phyloP scores from a whole-genome alignment of 2,888 invertebrate species.

The Hypomecis atomaria region DNA sequence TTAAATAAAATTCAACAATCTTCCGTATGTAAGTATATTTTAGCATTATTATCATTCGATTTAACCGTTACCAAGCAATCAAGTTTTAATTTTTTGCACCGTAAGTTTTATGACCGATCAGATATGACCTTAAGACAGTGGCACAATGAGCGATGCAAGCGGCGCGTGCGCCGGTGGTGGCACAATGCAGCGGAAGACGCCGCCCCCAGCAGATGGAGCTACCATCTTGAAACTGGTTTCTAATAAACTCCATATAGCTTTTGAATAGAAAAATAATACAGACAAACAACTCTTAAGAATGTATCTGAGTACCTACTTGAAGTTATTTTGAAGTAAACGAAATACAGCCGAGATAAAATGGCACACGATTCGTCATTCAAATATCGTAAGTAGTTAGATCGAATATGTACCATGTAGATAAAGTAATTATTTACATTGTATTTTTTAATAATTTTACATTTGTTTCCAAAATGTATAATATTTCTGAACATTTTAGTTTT shows the following conservation, averaged over 20 bases:
- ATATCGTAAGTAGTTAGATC: too few relatives aligned
- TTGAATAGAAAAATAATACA: not conserved
- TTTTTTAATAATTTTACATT: too few relatives aligned
- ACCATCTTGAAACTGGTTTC: constrained; percentile 68
- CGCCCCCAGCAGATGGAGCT: constrained; percentile 76
- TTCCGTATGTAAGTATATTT: too few relatives aligned
- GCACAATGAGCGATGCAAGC: constrained; percentile 52
- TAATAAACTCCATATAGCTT: constrained; percentile 39
- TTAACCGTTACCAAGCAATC: constrained; percentile 11
- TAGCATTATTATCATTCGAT: not conserved
- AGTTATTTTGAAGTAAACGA: too few relatives aligned
- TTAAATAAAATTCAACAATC: too few relatives aligned
- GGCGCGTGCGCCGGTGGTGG: constrained; percentile 75
- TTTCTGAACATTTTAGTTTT: too few relatives aligned
- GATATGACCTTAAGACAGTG: constrained; percentile 40
- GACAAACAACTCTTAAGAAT: not conserved
- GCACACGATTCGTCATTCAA: too few relatives aligned
- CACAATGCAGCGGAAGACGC: constrained; percentile 82
- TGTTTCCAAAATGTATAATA: too few relatives aligned
- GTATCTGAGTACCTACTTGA: not conserved
- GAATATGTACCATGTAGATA: not conserved
- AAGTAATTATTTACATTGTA: not conserved
- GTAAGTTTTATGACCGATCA: constrained; percentile 39
- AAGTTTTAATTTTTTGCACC: constrained; percentile 9
- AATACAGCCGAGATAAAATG: too few relatives aligned